These are phyloP conservation scores for Campylorhamphus procurvoides DNA, from an alignment of 2,113 vertebrate species.

Conservation along the genomic window DNA sequence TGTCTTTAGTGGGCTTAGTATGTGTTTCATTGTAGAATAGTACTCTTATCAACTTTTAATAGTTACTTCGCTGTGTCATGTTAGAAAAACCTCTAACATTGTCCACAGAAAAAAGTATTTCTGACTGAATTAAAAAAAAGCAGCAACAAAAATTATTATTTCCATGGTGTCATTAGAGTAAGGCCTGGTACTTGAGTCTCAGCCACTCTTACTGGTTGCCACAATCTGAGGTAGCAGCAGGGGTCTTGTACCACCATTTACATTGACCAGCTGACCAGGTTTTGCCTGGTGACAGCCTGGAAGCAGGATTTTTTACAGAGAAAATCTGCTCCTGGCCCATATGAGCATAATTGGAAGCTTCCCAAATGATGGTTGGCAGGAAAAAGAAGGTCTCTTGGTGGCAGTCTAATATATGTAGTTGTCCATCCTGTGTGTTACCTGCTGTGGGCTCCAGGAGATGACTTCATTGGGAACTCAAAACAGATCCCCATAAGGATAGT, in stretches of 20 bases:
- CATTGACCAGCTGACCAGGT: not conserved
- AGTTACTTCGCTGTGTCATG: not conserved
- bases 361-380: not conserved
- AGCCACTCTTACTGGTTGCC: not conserved
- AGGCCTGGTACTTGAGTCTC: not conserved
- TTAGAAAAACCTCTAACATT: not conserved
- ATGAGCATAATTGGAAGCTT: not conserved
- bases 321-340: not conserved
- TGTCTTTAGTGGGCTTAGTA: not conserved
- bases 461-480: not conserved
- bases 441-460: not conserved
- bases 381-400: not conserved
- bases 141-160: not conserved
- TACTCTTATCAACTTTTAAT: not conserved
- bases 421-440: not conserved
- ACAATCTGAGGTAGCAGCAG: not conserved
- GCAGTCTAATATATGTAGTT: not conserved
- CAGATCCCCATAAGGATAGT: not conserved
- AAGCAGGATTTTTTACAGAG: not conserved
- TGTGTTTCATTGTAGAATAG: not conserved
- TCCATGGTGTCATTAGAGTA: not conserved
- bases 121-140: not conserved
- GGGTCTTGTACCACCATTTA: not conserved
- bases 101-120: not conserved
- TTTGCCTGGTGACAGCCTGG: not conserved